Percentiles rank a stretch among this genome's conserved stretches.
Conservation (phyloP, 2,888 invertebrate genomes). For the Melangyna quadrimaculata region DNA sequence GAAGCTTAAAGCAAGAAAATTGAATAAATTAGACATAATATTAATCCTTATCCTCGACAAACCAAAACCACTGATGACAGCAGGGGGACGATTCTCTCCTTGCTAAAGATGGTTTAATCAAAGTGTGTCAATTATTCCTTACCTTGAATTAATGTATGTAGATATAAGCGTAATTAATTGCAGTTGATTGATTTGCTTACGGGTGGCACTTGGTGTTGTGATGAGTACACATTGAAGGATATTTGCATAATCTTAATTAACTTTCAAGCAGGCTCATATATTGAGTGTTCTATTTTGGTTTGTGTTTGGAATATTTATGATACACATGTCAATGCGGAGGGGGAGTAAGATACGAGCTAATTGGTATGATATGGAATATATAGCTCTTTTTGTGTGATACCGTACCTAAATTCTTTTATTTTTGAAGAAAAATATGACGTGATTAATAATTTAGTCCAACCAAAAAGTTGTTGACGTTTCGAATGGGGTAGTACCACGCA, state of each 20-base stretch:
- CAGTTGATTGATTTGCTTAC: constrained; percentile 20
- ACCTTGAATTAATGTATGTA: constrained; percentile 9
- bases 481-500: no score
- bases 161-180: constrained; percentile 12
- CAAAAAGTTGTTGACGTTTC: no score
- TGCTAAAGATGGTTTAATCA: constrained; percentile 10
- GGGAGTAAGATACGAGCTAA: background rate
- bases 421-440: no score
- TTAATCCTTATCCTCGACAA: background rate
- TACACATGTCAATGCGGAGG: background rate
- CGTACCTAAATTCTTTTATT: no score
- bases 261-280: constrained; percentile 18
- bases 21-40: background rate
- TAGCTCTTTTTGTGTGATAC: no score
- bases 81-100: background rate
- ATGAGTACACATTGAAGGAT: background rate
- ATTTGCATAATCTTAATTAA: constrained; percentile 31
- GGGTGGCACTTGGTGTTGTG: background rate
- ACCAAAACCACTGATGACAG: constrained; percentile 2
- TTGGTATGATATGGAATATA: background rate
- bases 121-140: background rate
- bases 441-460: no score
- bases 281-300: background rate
- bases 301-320: background rate
- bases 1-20: background rate